Evolutionary conservation across 2,797 vertebrate species (phyloP).

Genomic region (Megalops cyprinoides): DNA sequence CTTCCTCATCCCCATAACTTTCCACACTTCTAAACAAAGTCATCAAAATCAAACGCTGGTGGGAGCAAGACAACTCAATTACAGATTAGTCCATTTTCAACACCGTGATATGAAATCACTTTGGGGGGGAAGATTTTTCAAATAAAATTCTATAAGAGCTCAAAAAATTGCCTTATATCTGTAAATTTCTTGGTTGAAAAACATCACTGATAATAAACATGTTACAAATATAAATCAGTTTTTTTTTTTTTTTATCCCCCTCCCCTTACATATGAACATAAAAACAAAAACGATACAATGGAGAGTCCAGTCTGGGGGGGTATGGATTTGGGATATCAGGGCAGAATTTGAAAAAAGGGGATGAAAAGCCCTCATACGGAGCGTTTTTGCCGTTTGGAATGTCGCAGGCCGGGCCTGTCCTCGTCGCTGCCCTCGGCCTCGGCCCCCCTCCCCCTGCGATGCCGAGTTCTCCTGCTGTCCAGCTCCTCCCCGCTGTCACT

Average conservation of each 20-base stretch:
- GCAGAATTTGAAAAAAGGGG: slow-evolving; percentile 25
- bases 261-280: slow-evolving; percentile 72
- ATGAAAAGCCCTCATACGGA: slow-evolving; percentile 56
- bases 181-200: slow-evolving; percentile 48
- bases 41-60: slow-evolving; percentile 1
- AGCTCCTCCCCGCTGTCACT: slow-evolving; percentile 75
- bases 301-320: slow-evolving; percentile 53
- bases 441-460: slow-evolving; percentile 44
- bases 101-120: not conserved
- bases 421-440: slow-evolving; percentile 65
- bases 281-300: slow-evolving; percentile 59
- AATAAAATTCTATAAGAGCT: slow-evolving; percentile 62
- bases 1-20: not conserved
- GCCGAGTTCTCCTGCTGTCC: slow-evolving; percentile 61
- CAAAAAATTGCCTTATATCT: slow-evolving; percentile 47
- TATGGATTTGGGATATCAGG: slow-evolving; percentile 21
- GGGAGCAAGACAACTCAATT: not conserved
- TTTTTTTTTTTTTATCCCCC: slow-evolving; percentile 51
- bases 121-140: not conserved
- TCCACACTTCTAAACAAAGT: not conserved
- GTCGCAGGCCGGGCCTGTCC: slow-evolving; percentile 65
- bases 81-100: not conserved
- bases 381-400: slow-evolving; percentile 80
- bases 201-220: slow-evolving; percentile 66
- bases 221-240: slow-evolving; percentile 83